Base-by-base conservation (phyloP, 1,140 invertebrate species). In the Acyrthosiphon pisum region DNA sequence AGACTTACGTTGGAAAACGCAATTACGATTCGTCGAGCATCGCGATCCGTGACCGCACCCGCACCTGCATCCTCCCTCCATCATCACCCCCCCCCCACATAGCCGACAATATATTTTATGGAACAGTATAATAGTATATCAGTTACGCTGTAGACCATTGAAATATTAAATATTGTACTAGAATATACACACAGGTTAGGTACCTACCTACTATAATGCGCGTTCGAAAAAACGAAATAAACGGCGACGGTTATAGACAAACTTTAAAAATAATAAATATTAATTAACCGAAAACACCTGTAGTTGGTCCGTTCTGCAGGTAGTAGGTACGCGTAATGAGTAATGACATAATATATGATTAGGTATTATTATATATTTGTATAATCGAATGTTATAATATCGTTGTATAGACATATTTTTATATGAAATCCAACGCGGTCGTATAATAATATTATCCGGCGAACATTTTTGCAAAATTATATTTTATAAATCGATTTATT, bases 11-110 rank as follows among this genome's bases (percentile, higher is more conserved):
- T 87, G 7, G 14, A 48, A 48, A 87, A 48, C 30, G 86, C 86
- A 87, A 87, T 87, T 48, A 87, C 46, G 86, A 86, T 87, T 87
- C 86, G 86, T 18, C 44, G 46, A 87, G 86, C 46, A 48, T 50
- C 48, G n/a, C 30, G 30, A 87, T 87, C 86, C 86, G 86, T 48
- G 86, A 48, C 86, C 86, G 18, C 86, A 87, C 44, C 14, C 46
- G 86, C 48, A 7, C 50, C 44, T n/a, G n/a, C 35, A 87, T 22
- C 37, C 20, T 22, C 23, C 41, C 22, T 8, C 41, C 41, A 8
- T 20, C 3, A n/a, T n/a, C 60, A 6, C 11, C 30, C 30, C 14
- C 14, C 30, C 14, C n/a, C n/a, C 30, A 18, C 41, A 41, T 41
- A 4, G 41, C n/a, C 14, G 60, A 76, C 14, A 18, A n/a, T 76